Evolutionary conservation across 2,888 invertebrate species (phyloP), one percentile per base, ranked within the genome.

Genomic region (Nasonovia ribisnigri): DNA sequence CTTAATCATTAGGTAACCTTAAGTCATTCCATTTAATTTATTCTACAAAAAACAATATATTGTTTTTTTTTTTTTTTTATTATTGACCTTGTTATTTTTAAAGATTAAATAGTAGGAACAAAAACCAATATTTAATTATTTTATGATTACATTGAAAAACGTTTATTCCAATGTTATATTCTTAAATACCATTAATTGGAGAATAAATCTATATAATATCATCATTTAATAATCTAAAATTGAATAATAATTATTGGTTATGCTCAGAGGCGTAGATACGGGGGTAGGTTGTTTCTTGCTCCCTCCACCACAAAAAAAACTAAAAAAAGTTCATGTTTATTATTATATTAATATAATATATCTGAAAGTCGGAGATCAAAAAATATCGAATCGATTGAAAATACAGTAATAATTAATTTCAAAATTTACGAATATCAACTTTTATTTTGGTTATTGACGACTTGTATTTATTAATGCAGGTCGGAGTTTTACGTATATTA

Each of bases 1-100:
- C 77, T 77, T 77, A 77, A 77, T 77, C 36, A 77, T 77, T 77
- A n/a, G n/a, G n/a, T n/a, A 77, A 77, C 77, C 6, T 77, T 77
- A 77, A 67, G 20, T 36, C 77, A 77, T 77, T 77, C 36, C 36
- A 36, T 16, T 77, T 36, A 5, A 77, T 77, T 77, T 77, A 20
- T 77, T 77, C 77, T 77, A 2, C 77, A 36, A 36, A 77, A 67
- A 77, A 77, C 77, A 36, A 77, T 77, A 36, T 20, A 6, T 36
- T 36, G 20, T 36, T 20, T 20, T 54, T 54, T 24, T 77, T n/a
- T n/a, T n/a, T n/a, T n/a, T 67, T 67, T 67, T n/a, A n/a, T 67
- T n/a, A 13, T 67, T 67, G 13, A n/a, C 6, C 13, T n/a, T 36
- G 6, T 77, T 77, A 67, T n/a, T 77, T 67, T 77, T 77, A 36